Evolutionary conservation across 2,797 vertebrate genomes (phyloP).

Genomic region (Liparis tanakae): DNA sequence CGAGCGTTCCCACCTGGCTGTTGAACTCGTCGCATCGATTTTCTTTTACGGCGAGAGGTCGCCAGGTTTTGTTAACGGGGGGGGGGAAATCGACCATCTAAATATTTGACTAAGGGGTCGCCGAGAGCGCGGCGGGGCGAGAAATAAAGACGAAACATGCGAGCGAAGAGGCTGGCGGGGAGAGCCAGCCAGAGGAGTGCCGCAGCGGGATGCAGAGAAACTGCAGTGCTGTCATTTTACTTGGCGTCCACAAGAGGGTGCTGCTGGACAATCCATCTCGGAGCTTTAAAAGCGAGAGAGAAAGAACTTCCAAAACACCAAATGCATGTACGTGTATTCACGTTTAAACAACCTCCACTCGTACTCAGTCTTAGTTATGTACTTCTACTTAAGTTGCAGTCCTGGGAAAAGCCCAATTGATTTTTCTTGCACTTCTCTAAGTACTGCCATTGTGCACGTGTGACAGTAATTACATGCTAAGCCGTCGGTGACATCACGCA

Average conservation of each 20-base stretch:
- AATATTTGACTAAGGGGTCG: constrained; percentile 85
- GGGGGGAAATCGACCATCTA: constrained; percentile 80
- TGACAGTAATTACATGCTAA: constrained; percentile 80
- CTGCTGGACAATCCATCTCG: constrained; percentile 91
- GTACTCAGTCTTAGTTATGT: constrained; percentile 58
- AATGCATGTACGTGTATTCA: constrained; percentile 48
- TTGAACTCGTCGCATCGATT: constrained; percentile 82
- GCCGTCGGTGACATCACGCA: constrained; percentile 74
- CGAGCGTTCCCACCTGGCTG: constrained; percentile 77
- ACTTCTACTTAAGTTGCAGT: constrained; percentile 66
- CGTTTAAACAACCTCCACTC: constrained; percentile 55
- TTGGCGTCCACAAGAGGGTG: constrained; percentile 95
- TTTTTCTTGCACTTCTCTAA: constrained; percentile 71
- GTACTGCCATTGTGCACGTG: constrained; percentile 69
- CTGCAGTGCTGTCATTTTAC: constrained; percentile 61
- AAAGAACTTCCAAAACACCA: constrained; percentile 44
- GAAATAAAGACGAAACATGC: background rate
- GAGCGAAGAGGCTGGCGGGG: constrained; percentile 39
- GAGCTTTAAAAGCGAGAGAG: constrained; percentile 13
- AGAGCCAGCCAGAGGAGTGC: constrained; percentile 44
- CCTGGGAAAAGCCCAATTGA: constrained; percentile 71
- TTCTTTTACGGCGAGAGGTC: constrained; percentile 67
- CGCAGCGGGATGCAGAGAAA: constrained; percentile 58
- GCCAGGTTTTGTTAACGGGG: constrained; percentile 77
- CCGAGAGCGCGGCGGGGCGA: constrained; percentile 51